A percentile compares a stretch with the other conserved stretches of the same genome.
Evolutionary conservation across 2,797 vertebrate species (phyloP).

Genomic region (Alca torda): DNA sequence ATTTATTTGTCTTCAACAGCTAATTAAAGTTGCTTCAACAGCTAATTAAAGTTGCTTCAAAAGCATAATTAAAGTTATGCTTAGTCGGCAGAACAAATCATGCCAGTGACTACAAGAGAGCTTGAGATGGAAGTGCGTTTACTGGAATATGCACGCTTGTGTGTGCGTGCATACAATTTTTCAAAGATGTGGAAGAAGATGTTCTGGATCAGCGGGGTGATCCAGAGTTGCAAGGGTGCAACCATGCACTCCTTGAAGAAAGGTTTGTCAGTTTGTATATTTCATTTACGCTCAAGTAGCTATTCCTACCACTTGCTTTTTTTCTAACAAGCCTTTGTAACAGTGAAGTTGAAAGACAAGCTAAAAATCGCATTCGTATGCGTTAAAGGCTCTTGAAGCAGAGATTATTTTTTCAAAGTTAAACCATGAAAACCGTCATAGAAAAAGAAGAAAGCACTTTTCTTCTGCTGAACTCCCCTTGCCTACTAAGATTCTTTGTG

Average conservation of each 20-base stretch:
- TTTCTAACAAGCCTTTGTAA: slow-evolving; percentile 4
- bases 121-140: background rate
- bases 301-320: background rate
- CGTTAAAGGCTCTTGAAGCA: slow-evolving; percentile 23
- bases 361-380: slow-evolving; percentile 1
- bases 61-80: background rate
- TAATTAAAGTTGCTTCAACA: no score
- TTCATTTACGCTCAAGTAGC: background rate
- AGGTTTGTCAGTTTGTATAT: background rate
- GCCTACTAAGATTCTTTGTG: background rate
- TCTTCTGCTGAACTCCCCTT: background rate
- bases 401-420: background rate
- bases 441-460: background rate
- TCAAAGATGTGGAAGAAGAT: background rate
- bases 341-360: background rate
- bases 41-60: no score
- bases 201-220: background rate
- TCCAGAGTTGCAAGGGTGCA: background rate
- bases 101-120: background rate
- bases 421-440: background rate
- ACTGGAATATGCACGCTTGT: background rate
- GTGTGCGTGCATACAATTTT: background rate
- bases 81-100: background rate
- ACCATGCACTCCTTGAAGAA: background rate
- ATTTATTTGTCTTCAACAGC: background rate